Evolutionary conservation across 1,140 invertebrate genomes (phyloP), one percentile per base, ranked within the genome.

Genomic region (Heterodera carotae): DNA sequence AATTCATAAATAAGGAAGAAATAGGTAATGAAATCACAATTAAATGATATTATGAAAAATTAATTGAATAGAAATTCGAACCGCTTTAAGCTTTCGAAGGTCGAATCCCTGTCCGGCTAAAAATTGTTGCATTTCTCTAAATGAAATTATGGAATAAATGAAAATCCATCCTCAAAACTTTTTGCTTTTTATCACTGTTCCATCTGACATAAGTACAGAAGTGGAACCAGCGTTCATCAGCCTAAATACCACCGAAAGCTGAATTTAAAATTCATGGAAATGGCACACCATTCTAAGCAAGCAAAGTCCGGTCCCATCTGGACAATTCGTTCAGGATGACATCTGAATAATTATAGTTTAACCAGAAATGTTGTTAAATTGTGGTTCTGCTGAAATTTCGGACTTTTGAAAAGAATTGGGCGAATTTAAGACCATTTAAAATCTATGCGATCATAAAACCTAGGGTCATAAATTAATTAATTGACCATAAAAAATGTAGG

Each of bases 211-310:
- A 33, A 69, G 36, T 29, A 86, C 83, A 29, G 70, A 70, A 7
- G 85, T 83, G 22, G 85, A 74, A 34, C 85, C 85, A 62, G 83
- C 84, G 39, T 86, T 84, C 85, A 86, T 87, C 12, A 85, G 70
- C 48, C 48, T 56, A 56, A 56, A 56, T 18, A 22, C 39, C 39
- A 43, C 39, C 15, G 5, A 22, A 56, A 18, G 5, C 12, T 18
- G 22, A 4, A 15, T 56, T 43, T 43, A 43, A 43, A 43, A 0
- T 56, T 18, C 48, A 2, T 18, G 1, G 22, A 18, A 22, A 22
- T 22, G 22, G 22, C 48, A 18, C 79, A 76, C 85, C 85, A 86
- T 76, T 87, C 85, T 0, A 86, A 69, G 73, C 85, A 87, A 0
- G 85, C 83, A 18, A 86, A 76, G 76, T 86, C 85, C 2, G 85